A percentile compares a stretch with the other conserved stretches of the same genome.
Evolutionary conservation across 1,140 invertebrate species (phyloP).

Genomic region (Dreissena rostriformis): DNA sequence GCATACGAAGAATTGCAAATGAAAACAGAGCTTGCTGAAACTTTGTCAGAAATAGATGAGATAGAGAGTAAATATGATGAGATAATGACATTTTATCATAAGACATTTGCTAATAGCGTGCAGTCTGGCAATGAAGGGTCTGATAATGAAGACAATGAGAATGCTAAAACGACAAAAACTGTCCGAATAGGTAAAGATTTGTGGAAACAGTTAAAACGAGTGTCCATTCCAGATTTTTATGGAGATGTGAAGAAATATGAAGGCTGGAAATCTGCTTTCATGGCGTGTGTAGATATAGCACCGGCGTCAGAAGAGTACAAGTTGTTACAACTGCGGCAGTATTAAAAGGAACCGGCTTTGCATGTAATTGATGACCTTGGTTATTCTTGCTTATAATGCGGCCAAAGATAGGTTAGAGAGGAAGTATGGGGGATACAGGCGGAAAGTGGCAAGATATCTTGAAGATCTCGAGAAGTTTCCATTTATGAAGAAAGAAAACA

Average conservation of each 20-base stretch:
- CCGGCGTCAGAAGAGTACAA: slow-evolving; percentile 8
- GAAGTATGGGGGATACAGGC: slow-evolving; percentile 6
- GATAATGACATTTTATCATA: neutral
- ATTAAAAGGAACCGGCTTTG: neutral
- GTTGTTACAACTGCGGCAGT: slow-evolving; percentile 16
- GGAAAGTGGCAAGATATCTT: slow-evolving; percentile 3
- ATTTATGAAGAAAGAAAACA: slow-evolving; percentile 1
- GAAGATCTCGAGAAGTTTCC: slow-evolving; percentile 10
- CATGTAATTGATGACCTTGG: slow-evolving; percentile 4
- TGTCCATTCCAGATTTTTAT: slow-evolving; percentile 14
- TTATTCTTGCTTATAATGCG: neutral
- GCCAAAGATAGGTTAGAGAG: slow-evolving; percentile 8
- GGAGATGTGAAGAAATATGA: neutral
- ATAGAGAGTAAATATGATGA: neutral
- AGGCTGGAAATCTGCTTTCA: slow-evolving; percentile 8
- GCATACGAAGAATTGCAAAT: neutral
- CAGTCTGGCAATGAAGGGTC: neutral
- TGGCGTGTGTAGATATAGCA: slow-evolving; percentile 9
- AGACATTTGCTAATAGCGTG: neutral
- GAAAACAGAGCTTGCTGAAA: neutral
- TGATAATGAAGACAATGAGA: neutral
- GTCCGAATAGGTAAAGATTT: neutral
- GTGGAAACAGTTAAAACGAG: slow-evolving; percentile 8
- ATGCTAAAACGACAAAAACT: neutral
- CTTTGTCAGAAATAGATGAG: neutral